Base-by-base conservation (phyloP, 2,797 vertebrate genomes). In the Ctenopoma multispine region DNA sequence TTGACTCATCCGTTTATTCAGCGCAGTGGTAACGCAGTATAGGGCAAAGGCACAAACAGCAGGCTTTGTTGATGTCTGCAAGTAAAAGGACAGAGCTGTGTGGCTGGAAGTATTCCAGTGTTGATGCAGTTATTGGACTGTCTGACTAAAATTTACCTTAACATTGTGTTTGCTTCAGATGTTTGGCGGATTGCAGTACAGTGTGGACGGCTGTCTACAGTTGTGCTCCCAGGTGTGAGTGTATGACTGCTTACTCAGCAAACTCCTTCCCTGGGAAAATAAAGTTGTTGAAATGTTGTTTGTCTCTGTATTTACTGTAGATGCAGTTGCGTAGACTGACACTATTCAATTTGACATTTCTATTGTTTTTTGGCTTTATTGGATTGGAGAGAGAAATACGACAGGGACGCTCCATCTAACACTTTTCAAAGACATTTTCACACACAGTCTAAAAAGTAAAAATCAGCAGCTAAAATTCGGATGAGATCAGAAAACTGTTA, bases 211-310 rank as follows among this genome's bases (percentile, higher is more conserved):
- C 55, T n/a, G 43, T 81, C 72, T 81, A 65, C 69, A 46, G 43
- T 18, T 56, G 81, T 77, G 63, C 69, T 79, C 70, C 79, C 71
- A 75, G 82, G 80, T 87, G 86, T 67, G 75, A 69, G 59, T 44
- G 60, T 59, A 4, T 36, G 62, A 23, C 64, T 84, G 82, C 79
- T 60, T 12, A 15, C 57, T 90, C 87, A 82, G 83, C 83, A 74
- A 20, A 84, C 85, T 62, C 74, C 71, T 44, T 60, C 77, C 79
- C 74, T 15, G 41, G 80, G 74, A 83, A 70, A 88, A 89, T 77
- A 80, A 75, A 89, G 81, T 65, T 77, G 83, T 77, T 83, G 67
- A 85, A 85, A 54, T 15, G 18, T 67, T 68, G 80, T 83, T 86
- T 84, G 76, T 77, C 68, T 82, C 68, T 10, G 54, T 72, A 31